Percentiles rank a stretch among this genome's conserved stretches.
phyloP scores from a whole-genome alignment of 2,797 vertebrate genomes.

The Simalia tracyae region DNA sequence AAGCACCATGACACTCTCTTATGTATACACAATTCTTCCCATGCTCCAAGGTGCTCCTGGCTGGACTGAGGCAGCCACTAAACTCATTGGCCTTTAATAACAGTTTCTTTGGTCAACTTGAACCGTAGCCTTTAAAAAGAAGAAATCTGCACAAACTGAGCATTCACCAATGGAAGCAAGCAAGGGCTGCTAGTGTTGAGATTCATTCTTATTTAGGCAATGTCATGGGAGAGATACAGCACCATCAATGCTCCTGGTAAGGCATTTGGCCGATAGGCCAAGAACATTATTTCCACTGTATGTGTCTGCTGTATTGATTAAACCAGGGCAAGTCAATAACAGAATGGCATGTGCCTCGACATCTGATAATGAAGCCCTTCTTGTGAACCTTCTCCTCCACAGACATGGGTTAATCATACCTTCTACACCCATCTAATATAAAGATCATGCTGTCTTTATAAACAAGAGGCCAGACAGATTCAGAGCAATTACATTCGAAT shows the following conservation, averaged over 20 bases:
- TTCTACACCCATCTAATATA: conserved; percentile 58
- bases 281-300: conserved; percentile 75
- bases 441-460: conserved; percentile 28
- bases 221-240: conserved; percentile 61
- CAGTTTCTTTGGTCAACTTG: conserved; percentile 47
- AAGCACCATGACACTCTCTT: not conserved
- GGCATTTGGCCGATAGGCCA: conserved; percentile 46
- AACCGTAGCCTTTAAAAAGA: conserved; percentile 27
- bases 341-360: conserved; percentile 77
- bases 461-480: conserved; percentile 57
- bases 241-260: conserved; percentile 60
- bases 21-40: not conserved
- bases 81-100: conserved; percentile 36
- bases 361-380: conserved; percentile 80
- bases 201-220: conserved; percentile 69
- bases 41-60: not conserved
- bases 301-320: conserved; percentile 79
- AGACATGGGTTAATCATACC: conserved; percentile 78
- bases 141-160: conserved; percentile 35
- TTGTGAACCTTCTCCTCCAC: conserved; percentile 75
- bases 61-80: conserved; percentile 18
- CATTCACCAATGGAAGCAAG: conserved; percentile 40
- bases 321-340: conserved; percentile 78
- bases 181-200: conserved; percentile 20
- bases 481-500: conserved; percentile 60